phyloP scores from a whole-genome alignment of 2,888 invertebrate genomes.

The Scaptodrosophila latifasciaeformis region DNA sequence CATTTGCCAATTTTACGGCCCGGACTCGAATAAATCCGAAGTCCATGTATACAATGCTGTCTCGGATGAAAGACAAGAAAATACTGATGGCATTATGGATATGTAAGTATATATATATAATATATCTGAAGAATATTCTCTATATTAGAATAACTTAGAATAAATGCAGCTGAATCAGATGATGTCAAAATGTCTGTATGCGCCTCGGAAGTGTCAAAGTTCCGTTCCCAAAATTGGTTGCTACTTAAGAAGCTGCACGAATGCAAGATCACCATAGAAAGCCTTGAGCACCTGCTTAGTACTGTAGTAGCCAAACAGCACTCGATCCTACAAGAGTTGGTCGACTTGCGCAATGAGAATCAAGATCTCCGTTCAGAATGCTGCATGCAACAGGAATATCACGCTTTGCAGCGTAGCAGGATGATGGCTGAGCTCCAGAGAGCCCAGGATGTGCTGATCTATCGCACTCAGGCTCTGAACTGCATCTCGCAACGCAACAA shows the following conservation, averaged over 20 bases:
- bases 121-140: background rate
- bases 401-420: slow-evolving; percentile 61
- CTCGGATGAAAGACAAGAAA: background rate
- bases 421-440: slow-evolving; percentile 60
- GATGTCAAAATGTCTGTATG: slow-evolving; percentile 32
- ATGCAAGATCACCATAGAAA: slow-evolving; percentile 55
- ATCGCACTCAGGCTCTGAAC: slow-evolving; percentile 29
- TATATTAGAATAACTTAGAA: background rate
- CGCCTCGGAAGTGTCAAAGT: slow-evolving; percentile 60
- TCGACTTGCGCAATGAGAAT: slow-evolving; percentile 54
- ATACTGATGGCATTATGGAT: slow-evolving; percentile 12
- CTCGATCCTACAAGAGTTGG: slow-evolving; percentile 61
- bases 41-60: background rate
- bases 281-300: slow-evolving; percentile 64
- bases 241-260: slow-evolving; percentile 59
- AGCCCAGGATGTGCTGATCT: slow-evolving; percentile 36
- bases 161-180: slow-evolving; percentile 10
- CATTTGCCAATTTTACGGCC: slow-evolving; percentile 40
- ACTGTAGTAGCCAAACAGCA: slow-evolving; percentile 69
- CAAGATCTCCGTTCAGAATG: slow-evolving; percentile 55
- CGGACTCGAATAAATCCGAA: background rate
- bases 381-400: slow-evolving; percentile 66
- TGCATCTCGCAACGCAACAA: too few species aligned
- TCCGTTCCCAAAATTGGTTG: slow-evolving; percentile 67
- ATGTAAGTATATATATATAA: slow-evolving; percentile 22